These are phyloP conservation scores for Rynchops niger DNA, from an alignment of 2,113 vertebrate species.

Conservation along the genomic window DNA sequence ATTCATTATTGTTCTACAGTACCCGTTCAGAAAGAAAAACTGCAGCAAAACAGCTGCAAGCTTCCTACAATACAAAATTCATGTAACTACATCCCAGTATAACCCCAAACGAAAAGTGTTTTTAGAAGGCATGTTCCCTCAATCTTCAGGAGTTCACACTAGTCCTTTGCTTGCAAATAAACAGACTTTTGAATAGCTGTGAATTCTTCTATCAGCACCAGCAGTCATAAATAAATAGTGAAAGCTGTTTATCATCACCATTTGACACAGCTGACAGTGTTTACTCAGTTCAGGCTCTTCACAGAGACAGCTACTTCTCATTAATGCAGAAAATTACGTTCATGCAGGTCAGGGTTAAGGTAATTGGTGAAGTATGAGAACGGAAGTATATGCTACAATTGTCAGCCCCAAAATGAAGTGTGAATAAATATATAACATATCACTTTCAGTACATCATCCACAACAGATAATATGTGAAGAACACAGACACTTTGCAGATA, in stretches of 20 bases:
- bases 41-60: background rate
- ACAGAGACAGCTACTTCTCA: slow-evolving; percentile 32
- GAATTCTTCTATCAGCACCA: background rate
- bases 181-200: background rate
- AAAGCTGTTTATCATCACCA: slow-evolving; percentile 36
- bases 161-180: background rate
- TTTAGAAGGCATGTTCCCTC: background rate
- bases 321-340: slow-evolving; percentile 51
- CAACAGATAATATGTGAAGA: background rate
- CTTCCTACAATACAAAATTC: background rate
- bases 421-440: slow-evolving; percentile 55
- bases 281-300: slow-evolving; percentile 21
- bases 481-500: background rate
- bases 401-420: slow-evolving; percentile 30
- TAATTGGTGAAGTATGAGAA: slow-evolving; percentile 43
- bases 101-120: background rate
- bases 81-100: background rate
- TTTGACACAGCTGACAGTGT: slow-evolving; percentile 41
- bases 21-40: background rate
- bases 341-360: slow-evolving; percentile 32
- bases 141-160: background rate
- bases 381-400: slow-evolving; percentile 5
- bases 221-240: slow-evolving; percentile 7
- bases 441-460: background rate
- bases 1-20: background rate